Conservation (phyloP, 2,888 invertebrate genomes). For the Hypena proboscidalis region DNA sequence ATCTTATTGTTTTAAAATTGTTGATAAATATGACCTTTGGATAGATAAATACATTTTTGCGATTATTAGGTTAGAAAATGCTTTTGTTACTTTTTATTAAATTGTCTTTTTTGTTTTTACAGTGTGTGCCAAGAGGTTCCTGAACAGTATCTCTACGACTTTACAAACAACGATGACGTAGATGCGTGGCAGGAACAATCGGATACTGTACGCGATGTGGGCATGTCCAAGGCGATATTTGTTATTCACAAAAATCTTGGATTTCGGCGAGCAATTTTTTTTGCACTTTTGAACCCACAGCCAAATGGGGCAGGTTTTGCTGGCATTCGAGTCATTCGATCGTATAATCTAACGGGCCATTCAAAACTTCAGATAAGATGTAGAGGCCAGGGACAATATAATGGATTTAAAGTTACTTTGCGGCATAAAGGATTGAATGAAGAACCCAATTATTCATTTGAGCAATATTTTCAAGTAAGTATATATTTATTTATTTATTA, state of each 20-base stretch:
- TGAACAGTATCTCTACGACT: slow-evolving; percentile 83
- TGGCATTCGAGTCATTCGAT: slow-evolving; percentile 81
- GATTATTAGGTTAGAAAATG: not conserved
- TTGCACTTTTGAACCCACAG: slow-evolving; percentile 87
- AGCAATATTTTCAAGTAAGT: slow-evolving; percentile 84
- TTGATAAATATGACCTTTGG: too few relatives aligned
- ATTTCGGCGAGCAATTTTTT: slow-evolving; percentile 87
- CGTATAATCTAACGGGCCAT: slow-evolving; percentile 79
- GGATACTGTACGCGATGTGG: slow-evolving; percentile 87
- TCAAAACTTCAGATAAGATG: slow-evolving; percentile 81
- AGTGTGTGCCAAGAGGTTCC: slow-evolving; percentile 50
- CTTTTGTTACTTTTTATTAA: slow-evolving; percentile 6
- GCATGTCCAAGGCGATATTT: slow-evolving; percentile 87
- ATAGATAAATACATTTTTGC: too few relatives aligned
- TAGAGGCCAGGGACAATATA: slow-evolving; percentile 85
- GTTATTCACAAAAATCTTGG: slow-evolving; percentile 85
- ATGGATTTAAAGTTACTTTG: slow-evolving; percentile 86
- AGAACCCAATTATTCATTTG: slow-evolving; percentile 86
- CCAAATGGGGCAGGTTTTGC: slow-evolving; percentile 89
- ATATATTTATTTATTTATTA: slow-evolving; percentile 5
- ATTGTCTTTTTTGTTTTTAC: slow-evolving; percentile 20
- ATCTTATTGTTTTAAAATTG: too few relatives aligned
- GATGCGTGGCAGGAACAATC: slow-evolving; percentile 87
- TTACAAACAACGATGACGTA: slow-evolving; percentile 79
- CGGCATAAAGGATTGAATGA: slow-evolving; percentile 84